These are phyloP conservation scores for Nemopilema nomurai DNA, from an alignment of 30 jellyfish, hydroid and myxozoan species.

Conservation along the genomic window DNA sequence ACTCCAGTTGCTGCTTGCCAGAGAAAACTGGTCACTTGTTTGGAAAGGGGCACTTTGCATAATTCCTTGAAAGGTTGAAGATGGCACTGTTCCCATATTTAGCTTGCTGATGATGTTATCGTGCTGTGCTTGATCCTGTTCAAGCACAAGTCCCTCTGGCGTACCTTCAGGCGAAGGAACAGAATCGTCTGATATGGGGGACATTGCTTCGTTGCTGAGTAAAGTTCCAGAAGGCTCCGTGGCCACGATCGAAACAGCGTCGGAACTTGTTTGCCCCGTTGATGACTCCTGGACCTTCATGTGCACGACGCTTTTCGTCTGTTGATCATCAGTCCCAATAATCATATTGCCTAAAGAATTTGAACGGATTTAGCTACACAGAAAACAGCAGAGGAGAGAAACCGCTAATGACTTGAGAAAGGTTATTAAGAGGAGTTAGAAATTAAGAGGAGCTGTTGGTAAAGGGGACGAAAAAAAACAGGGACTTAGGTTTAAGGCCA, in stretches of 20 bases:
- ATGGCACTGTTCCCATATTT: not conserved
- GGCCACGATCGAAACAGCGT: slow-evolving; percentile 2
- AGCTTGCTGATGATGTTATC: not conserved
- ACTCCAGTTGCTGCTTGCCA: slow-evolving; percentile 28
- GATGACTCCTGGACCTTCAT: not conserved
- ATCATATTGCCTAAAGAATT: slow-evolving; percentile 26
- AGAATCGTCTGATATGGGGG: slow-evolving; percentile 72
- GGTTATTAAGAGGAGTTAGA: no score
- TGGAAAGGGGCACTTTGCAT: slow-evolving; percentile 11
- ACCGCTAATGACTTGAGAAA: not conserved
- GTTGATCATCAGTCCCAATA: slow-evolving; percentile 8
- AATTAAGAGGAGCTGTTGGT: no score
- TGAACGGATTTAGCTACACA: not conserved
- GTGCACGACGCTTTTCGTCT: slow-evolving; percentile 11
- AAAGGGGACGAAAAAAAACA: no score
- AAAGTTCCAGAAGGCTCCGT: slow-evolving; percentile 48
- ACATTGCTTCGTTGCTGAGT: slow-evolving; percentile 48
- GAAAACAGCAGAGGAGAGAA: not conserved
- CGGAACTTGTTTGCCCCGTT: slow-evolving; percentile 1
- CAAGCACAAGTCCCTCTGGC: slow-evolving; percentile 72
- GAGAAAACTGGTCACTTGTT: slow-evolving; percentile 12
- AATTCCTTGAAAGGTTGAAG: not conserved
- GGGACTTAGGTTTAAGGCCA: no score
- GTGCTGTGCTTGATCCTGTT: slow-evolving; percentile 18
- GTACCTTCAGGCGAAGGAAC: slow-evolving; percentile 76